Evolutionary conservation across 2,113 vertebrate species (phyloP).

Genomic region (Siniperca chuatsi): DNA sequence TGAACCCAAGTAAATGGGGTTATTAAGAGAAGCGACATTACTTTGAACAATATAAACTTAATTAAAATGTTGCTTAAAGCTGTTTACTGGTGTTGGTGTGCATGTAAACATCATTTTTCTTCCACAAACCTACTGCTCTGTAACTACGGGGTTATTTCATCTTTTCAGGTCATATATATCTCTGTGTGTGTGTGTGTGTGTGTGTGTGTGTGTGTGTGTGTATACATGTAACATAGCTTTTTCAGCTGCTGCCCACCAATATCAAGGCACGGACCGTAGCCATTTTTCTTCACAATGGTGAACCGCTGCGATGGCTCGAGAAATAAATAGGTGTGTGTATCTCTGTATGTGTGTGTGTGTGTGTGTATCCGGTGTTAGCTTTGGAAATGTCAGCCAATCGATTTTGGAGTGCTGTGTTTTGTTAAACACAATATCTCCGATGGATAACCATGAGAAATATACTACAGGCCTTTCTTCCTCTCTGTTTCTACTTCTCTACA

Average conservation of each 20-base stretch:
- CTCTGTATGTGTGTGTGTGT: neutral
- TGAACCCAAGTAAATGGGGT: neutral
- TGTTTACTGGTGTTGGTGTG: neutral
- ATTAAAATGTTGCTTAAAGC: slow-evolving; percentile 30
- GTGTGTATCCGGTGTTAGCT: neutral
- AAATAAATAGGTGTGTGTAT: neutral
- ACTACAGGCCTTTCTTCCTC: neutral
- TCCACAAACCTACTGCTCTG: neutral
- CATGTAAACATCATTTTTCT: neutral
- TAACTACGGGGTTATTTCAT: neutral
- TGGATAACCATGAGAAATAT: slow-evolving; percentile 15
- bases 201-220: neutral
- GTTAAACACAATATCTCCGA: slow-evolving; percentile 47
- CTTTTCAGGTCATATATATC: neutral
- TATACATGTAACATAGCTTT: neutral
- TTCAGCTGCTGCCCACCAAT: neutral
- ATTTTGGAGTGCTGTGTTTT: slow-evolving; percentile 43
- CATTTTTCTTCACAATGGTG: slow-evolving; percentile 9
- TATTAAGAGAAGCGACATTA: slow-evolving; percentile 3
- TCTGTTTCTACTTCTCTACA: neutral
- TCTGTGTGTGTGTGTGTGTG: neutral
- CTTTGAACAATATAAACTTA: slow-evolving; percentile 1
- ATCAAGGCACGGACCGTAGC: neutral
- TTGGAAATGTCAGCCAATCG: slow-evolving; percentile 65
- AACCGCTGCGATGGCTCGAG: neutral